Conservation (phyloP, 2,797 vertebrate species). For the Eutrigla gurnardus region DNA sequence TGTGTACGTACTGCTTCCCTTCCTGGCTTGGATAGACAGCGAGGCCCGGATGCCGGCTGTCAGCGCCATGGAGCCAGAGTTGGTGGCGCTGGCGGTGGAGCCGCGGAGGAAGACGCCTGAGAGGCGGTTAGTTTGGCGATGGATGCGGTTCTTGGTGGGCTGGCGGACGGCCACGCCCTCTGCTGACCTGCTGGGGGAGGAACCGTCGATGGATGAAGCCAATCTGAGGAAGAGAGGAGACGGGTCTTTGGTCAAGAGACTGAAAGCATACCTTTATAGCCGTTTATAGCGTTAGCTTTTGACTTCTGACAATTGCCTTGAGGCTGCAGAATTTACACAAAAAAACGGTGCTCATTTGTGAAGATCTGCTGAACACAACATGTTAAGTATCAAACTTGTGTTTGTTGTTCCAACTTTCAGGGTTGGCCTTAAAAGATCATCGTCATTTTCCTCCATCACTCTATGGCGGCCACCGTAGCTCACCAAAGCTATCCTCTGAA, state of each 20-base stretch:
- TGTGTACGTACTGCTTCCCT: slow-evolving; percentile 70
- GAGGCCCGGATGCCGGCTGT: slow-evolving; percentile 62
- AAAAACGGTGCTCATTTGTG: background rate
- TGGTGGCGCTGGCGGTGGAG: slow-evolving; percentile 41
- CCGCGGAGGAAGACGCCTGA: slow-evolving; percentile 82
- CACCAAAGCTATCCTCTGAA: no score
- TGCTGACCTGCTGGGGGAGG: slow-evolving; percentile 63
- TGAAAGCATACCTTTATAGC: no score
- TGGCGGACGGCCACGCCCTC: slow-evolving; percentile 72
- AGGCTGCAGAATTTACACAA: background rate
- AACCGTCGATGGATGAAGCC: slow-evolving; percentile 68
- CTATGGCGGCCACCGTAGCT: no score
- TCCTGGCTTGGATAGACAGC: slow-evolving; percentile 61
- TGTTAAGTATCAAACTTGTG: background rate
- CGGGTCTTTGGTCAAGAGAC: background rate
- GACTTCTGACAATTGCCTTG: background rate
- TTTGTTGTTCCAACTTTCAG: no score
- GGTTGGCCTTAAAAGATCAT: no score
- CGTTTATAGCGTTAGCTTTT: background rate
- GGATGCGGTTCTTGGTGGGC: slow-evolving; percentile 81
- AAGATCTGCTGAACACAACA: background rate
- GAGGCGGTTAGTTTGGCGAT: slow-evolving; percentile 82
- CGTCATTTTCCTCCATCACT: no score
- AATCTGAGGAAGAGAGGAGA: slow-evolving; percentile 69
- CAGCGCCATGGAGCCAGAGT: slow-evolving; percentile 62